These are phyloP conservation scores for Saccostrea echinata DNA, from an alignment of 1,140 invertebrate species.

Conservation along the genomic window DNA sequence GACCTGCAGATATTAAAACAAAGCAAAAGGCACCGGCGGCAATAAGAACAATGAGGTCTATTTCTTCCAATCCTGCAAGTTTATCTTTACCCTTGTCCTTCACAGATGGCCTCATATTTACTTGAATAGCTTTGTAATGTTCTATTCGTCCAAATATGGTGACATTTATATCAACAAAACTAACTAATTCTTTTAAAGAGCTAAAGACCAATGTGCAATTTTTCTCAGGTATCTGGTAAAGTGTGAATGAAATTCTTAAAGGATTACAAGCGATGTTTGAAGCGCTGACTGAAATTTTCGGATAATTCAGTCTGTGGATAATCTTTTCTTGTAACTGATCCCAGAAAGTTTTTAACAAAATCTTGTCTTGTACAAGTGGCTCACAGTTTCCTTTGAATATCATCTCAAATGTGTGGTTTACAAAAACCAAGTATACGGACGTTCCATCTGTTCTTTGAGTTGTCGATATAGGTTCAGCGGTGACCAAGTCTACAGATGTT, in stretches of 20 bases:
- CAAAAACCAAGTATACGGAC: not conserved
- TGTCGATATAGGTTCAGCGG: not conserved
- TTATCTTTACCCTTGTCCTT: not conserved
- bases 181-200: not conserved
- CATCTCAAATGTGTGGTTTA: slow-evolving; percentile 7
- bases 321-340: not conserved
- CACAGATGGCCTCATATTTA: not conserved
- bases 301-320: not conserved
- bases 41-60: slow-evolving; percentile 13
- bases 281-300: not conserved
- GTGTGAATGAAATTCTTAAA: slow-evolving; percentile 17
- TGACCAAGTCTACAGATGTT: not conserved
- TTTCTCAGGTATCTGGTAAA: not conserved
- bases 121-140: not conserved
- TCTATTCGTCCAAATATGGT: not conserved
- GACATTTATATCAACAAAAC: not conserved
- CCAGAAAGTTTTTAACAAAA: not conserved
- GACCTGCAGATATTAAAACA: not conserved
- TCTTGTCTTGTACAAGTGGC: not conserved
- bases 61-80: not conserved
- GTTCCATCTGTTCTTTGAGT: not conserved
- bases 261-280: not conserved
- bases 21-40: not conserved
- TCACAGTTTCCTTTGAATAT: not conserved
- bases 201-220: not conserved